phyloP scores from a whole-genome alignment of 2,888 invertebrate genomes.

The Mimumesa dahlbomi region DNA sequence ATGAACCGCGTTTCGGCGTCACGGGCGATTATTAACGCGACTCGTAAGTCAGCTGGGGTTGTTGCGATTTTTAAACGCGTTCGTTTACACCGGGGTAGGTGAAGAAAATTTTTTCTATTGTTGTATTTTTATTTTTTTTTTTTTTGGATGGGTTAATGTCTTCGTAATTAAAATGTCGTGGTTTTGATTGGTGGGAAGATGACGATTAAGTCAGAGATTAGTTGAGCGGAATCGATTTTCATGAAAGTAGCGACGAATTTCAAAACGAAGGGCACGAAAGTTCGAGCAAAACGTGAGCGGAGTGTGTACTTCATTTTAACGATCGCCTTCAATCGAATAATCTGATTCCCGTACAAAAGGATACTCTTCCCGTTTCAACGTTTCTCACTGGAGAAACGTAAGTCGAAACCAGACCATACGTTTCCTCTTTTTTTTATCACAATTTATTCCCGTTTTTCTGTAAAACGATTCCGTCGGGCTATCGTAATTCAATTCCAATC shows the following conservation, averaged over 20 bases:
- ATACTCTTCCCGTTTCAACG: not conserved
- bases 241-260: not conserved
- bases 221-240: slow-evolving; percentile 2
- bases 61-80: too few relatives aligned
- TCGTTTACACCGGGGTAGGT: too few relatives aligned
- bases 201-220: slow-evolving; percentile 2
- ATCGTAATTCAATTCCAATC: not conserved
- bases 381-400: not conserved
- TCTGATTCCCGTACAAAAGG: not conserved
- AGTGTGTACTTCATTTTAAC: not conserved
- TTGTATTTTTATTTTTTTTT: too few relatives aligned
- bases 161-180: slow-evolving; percentile 33
- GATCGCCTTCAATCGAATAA: not conserved
- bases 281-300: not conserved
- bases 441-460: not conserved
- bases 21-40: too few relatives aligned
- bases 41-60: too few relatives aligned
- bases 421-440: too few relatives aligned
- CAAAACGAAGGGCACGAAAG: not conserved
- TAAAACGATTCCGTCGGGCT: not conserved
- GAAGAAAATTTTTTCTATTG: too few relatives aligned
- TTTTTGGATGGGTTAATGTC: not conserved
- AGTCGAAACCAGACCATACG: too few relatives aligned
- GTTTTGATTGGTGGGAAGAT: not conserved
- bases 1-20: too few relatives aligned